Evolutionary conservation across 2,113 vertebrate genomes (phyloP), one percentile per base, ranked within the genome.

Genomic region (Odontesthes bonariensis): DNA sequence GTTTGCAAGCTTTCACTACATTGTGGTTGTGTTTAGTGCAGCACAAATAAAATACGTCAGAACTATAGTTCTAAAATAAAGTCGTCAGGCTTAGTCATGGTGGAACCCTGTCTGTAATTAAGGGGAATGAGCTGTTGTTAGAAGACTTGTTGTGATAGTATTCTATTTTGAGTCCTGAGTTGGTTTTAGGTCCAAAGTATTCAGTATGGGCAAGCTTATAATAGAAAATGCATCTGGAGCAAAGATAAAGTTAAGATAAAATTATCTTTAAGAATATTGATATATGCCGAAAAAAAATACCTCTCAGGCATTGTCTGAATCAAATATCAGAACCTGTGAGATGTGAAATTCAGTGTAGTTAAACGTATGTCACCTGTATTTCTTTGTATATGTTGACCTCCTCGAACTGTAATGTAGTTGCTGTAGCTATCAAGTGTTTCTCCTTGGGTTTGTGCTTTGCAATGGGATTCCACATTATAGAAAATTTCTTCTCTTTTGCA

Each of bases 1-100:
- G 73, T 61, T 70, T 31, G 13, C 31, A 20, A 59, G 53, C 20
- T 58, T 40, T 33, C 10, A 57, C 57, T 63, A 42, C 12, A 3
- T 3, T 46, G 33, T 52, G 22, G 13, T n/a, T 62, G 35, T 1
- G 12, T 79, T 72, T 79, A 47, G 63, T 23, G 17, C 77, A 33
- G 64, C 54, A 40, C 17, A 53, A 27, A 27, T 27, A 27, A 27
- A 27, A 27, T 27, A 27, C 3, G 27, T 27, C 27, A 27, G 27
- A 27, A 27, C 27, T 27, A 27, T 27, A 27, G 27, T 27, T 27
- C 27, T 27, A 1, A 68, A 77, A n/a, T 49, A n/a, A 77, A 65
- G 49, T 57, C 57, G 31, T 27, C 17, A 8, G 23, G 66, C 10
- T 63, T 19, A 64, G 12, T 52, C 5, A 54, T 1, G 56, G 38